Conservation (phyloP, 2,797 vertebrate species). For the Cheirogaleus major region DNA sequence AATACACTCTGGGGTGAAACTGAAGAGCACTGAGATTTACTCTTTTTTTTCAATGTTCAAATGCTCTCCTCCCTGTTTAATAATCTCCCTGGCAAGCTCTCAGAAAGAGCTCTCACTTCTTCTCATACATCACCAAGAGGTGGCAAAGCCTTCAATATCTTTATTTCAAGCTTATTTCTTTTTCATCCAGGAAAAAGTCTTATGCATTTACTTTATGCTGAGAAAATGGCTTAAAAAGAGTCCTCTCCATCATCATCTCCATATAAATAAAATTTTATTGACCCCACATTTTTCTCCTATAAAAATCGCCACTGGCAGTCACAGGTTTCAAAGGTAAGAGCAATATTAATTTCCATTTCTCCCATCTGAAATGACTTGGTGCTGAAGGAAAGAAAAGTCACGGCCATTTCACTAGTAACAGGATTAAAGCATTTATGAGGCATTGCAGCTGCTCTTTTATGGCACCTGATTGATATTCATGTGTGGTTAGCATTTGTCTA, state of each 20-base stretch:
- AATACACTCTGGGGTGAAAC: constrained; percentile 71
- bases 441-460: constrained; percentile 91
- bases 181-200: constrained; percentile 79
- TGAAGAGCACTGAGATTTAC: constrained; percentile 59
- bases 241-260: constrained; percentile 73
- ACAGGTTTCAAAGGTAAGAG: constrained; percentile 85
- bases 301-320: constrained; percentile 74
- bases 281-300: constrained; percentile 69
- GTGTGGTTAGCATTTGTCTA: constrained; percentile 89
- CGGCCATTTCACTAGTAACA: constrained; percentile 87
- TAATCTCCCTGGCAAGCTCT: constrained; percentile 81
- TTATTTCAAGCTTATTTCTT: constrained; percentile 82
- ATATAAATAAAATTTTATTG: constrained; percentile 85
- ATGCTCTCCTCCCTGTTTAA: constrained; percentile 77
- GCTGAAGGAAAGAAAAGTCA: constrained; percentile 87
- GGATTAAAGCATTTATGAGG: constrained; percentile 91
- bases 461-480: constrained; percentile 92
- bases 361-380: constrained; percentile 82
- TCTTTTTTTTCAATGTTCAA: constrained; percentile 72
- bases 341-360: constrained; percentile 87
- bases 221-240: constrained; percentile 63
- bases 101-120: constrained; percentile 73
- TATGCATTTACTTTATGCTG: constrained; percentile 68
- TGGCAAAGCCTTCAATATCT: constrained; percentile 78
- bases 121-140: constrained; percentile 81